Conservation (phyloP, 1,140 invertebrate species). For the Drosophila saltans region DNA sequence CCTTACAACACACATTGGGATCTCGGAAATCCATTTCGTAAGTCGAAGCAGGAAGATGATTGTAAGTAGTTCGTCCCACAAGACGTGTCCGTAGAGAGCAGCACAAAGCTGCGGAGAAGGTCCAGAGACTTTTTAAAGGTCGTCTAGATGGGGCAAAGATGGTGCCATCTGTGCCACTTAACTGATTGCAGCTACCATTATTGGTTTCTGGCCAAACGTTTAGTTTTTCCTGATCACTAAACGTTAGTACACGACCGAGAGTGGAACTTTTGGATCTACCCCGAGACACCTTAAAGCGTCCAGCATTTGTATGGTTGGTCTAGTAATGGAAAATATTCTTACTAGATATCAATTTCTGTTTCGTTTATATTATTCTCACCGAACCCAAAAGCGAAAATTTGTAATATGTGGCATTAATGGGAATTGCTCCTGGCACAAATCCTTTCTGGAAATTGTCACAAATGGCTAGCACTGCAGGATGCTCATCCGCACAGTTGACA, state of each 20-base stretch:
- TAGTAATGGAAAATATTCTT: constrained; percentile 61
- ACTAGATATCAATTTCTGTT: constrained; percentile 55
- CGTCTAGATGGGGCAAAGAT: constrained; percentile 87
- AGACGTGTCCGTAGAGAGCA: constrained; percentile 86
- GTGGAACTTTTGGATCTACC: constrained; percentile 87
- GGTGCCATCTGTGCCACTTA: constrained; percentile 89
- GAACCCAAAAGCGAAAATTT: constrained; percentile 88
- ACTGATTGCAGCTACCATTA: constrained; percentile 87
- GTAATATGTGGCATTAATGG: constrained; percentile 85
- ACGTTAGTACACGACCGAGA: constrained; percentile 86
- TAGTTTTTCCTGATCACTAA: constrained; percentile 85
- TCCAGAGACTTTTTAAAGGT: constrained; percentile 85
- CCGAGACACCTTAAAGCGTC: constrained; percentile 85
- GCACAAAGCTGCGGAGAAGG: constrained; percentile 87
- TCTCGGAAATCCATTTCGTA: constrained; percentile 89
- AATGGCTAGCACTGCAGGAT: constrained; percentile 88
- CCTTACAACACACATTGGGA: constrained; percentile 88
- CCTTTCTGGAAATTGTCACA: constrained; percentile 86
- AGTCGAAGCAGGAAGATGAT: constrained; percentile 87
- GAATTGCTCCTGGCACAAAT: constrained; percentile 83
- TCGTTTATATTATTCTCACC: constrained; percentile 12
- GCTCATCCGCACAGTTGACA: constrained; percentile 87
- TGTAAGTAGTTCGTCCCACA: constrained; percentile 84
- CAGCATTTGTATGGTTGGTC: constrained; percentile 47
- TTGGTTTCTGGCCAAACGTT: constrained; percentile 84